Base-by-base conservation (phyloP, 2,888 invertebrate species). In the Chrysomela aeneicollis region DNA sequence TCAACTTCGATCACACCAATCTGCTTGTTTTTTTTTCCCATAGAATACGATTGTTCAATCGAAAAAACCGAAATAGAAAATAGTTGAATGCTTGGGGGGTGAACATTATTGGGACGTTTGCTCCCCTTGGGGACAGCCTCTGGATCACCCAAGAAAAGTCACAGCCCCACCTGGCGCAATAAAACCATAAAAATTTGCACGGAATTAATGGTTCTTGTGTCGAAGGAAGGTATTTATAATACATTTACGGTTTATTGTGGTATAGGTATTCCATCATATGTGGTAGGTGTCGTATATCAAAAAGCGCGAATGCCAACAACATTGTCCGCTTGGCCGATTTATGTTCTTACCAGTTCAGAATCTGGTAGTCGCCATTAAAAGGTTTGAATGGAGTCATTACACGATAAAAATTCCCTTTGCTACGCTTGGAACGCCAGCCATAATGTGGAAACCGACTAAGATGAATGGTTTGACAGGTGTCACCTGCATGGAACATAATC, bases 181-280 rank as follows among this genome's bases (percentile, higher is more conserved):
- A 82, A 82, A 82, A 81, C 79, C 81, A 82, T 82, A 82, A 82
- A 82, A 81, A 81, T 81, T 82, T 81, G 80, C 78, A 80, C 78
- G 77, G 79, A 79, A 81, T 81, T 80, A 80, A 80, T 78, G 80
- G 73, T 76, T 76, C 79, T 79, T 76, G 74, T 77, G 77, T 78
- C 71, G 71, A 71, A 71, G 74, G 64, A 69, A 67, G 66, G 66
- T 67, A 71, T 71, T 72, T 69, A 73, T 73, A 71, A 68, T 67
- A 68, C 73, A 72, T 73, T 55, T 73, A 76, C 75, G 65, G 68
- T 77, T 76, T 73, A 76, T 76, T 74, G 74, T 73, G 72, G 70
- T 73, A 72, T 77, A 72, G 72, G 71, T 73, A 72, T 77, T 74
- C 72, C 73, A 72, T 71, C 72, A 65, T n/a, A n/a, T 55, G 61